Conservation (phyloP, 2,113 vertebrate genomes). For the Pogonocichla stellata region DNA sequence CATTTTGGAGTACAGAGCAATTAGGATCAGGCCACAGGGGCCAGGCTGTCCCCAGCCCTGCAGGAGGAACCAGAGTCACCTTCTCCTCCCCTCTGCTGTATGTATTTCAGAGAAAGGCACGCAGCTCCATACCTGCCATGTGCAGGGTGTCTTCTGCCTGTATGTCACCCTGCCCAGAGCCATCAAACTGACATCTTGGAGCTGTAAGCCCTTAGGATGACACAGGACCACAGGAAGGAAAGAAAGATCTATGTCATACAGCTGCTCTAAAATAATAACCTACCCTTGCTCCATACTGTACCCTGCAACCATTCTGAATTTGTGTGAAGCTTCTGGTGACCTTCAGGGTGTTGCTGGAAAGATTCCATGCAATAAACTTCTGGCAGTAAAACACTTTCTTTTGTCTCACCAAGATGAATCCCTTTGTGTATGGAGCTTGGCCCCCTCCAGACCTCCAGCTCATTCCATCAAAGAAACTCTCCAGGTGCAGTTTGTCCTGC, state of each 20-base stretch:
- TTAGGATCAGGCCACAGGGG: neutral
- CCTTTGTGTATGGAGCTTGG: neutral
- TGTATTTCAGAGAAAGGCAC: neutral
- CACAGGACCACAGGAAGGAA: neutral
- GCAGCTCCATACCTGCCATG: neutral
- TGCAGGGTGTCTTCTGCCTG: neutral
- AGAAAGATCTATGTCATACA: neutral
- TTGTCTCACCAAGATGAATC: neutral
- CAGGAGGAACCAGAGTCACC: neutral
- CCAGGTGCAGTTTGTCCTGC: neutral
- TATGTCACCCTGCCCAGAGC: neutral
- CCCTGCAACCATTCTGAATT: neutral
- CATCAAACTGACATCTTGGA: neutral
- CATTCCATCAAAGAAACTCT: neutral
- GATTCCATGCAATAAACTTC: neutral
- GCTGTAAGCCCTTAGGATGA: neutral
- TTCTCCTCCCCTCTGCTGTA: neutral
- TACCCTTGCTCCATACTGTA: neutral
- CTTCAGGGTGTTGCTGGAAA: neutral
- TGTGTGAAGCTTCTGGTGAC: neutral
- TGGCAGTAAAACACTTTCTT: neutral
- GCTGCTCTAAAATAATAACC: neutral
- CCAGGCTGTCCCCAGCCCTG: neutral
- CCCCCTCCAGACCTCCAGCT: neutral
- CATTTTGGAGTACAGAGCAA: fast-evolving